Evolutionary conservation across 2,888 invertebrate species (phyloP).

Genomic region (Melinopterus prodromus): DNA sequence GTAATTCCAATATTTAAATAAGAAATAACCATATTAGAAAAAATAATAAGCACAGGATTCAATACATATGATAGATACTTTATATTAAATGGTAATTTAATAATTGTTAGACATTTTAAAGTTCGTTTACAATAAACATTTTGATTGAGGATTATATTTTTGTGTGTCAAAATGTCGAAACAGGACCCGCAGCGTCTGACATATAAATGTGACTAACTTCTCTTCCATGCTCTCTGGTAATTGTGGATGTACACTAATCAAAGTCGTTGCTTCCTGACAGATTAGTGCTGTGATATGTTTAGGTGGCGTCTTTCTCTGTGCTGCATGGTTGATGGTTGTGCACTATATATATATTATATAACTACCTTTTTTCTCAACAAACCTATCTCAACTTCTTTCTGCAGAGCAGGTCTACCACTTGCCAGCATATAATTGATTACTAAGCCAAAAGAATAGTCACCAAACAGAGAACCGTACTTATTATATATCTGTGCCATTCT

Average conservation of each 20-base stretch:
- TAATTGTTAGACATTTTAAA: too few species aligned
- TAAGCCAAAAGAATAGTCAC: not conserved
- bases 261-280: conserved; percentile 38
- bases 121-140: too few species aligned
- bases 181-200: not conserved
- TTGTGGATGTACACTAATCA: conserved; percentile 39
- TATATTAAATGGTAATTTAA: too few species aligned
- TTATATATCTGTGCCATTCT: conserved; percentile 28
- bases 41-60: too few species aligned
- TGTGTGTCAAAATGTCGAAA: not conserved
- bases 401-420: conserved; percentile 56
- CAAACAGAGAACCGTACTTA: conserved; percentile 19
- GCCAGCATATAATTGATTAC: conserved; percentile 36
- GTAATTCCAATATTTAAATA: too few species aligned
- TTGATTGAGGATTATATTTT: not conserved
- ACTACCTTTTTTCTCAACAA: conserved; percentile 34
- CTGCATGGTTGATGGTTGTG: conserved; percentile 55
- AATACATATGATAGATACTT: too few species aligned
- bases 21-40: too few species aligned
- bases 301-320: conserved; percentile 51
- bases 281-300: conserved; percentile 38
- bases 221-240: conserved; percentile 41
- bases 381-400: conserved; percentile 46
- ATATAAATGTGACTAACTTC: conserved; percentile 37
- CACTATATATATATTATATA: conserved; percentile 39